Conservation (phyloP, 1,140 invertebrate species). For the Drosophila albomicans region DNA sequence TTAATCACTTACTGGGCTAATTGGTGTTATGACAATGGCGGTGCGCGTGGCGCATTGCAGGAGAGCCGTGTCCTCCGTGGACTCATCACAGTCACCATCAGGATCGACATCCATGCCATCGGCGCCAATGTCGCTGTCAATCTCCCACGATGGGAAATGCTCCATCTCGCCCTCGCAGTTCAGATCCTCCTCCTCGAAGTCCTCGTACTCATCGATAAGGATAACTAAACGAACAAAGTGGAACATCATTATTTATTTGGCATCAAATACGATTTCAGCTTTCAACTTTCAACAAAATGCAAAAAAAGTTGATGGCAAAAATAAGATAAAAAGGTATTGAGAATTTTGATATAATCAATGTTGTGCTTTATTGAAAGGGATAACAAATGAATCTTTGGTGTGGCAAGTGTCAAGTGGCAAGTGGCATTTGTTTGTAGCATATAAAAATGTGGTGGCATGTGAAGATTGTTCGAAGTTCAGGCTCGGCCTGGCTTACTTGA, state of each 20-base stretch:
- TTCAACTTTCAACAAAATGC: not conserved
- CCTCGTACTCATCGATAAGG: slow-evolving; percentile 86
- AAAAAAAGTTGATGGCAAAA: slow-evolving; percentile 30
- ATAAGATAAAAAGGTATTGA: slow-evolving; percentile 21
- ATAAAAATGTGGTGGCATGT: not conserved
- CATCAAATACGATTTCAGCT: not conserved
- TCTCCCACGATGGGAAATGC: slow-evolving; percentile 84
- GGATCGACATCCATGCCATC: slow-evolving; percentile 85
- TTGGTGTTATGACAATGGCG: slow-evolving; percentile 85
- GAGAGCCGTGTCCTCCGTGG: slow-evolving; percentile 86
- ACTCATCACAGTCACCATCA: slow-evolving; percentile 85
- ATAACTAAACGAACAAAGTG: slow-evolving; percentile 79
- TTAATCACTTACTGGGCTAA: slow-evolving; percentile 81
- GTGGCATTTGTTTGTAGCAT: not conserved
- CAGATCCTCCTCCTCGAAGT: slow-evolving; percentile 84
- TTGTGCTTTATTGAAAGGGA: slow-evolving; percentile 32
- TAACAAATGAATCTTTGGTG: slow-evolving; percentile 43
- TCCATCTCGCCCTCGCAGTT: slow-evolving; percentile 85
- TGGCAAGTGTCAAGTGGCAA: not conserved
- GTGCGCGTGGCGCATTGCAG: slow-evolving; percentile 84
- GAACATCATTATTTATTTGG: not conserved
- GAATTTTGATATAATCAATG: slow-evolving; percentile 2
- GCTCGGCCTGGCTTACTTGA: slow-evolving; percentile 68
- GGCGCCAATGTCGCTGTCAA: slow-evolving; percentile 85
- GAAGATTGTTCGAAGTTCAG: slow-evolving; percentile 32